Evolutionary conservation across 2,888 invertebrate species (phyloP).

Genomic region (Drosophila multiciliata): DNA sequence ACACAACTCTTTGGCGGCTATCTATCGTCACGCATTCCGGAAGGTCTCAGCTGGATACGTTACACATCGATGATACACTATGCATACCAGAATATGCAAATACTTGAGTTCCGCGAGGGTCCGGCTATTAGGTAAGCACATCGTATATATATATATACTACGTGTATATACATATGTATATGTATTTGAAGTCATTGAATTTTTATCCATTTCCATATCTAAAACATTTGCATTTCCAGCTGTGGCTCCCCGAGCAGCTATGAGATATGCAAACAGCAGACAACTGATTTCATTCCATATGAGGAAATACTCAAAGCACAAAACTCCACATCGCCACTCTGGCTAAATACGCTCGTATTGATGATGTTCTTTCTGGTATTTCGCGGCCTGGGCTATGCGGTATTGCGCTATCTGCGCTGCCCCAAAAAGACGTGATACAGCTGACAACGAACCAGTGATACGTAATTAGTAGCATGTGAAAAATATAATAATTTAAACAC

Average conservation of each 20-base stretch:
- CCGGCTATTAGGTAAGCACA: slow-evolving; percentile 88
- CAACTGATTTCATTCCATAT: slow-evolving; percentile 87
- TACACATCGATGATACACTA: slow-evolving; percentile 92
- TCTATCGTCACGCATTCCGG: slow-evolving; percentile 90
- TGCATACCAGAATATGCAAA: slow-evolving; percentile 93
- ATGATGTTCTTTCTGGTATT: slow-evolving; percentile 90
- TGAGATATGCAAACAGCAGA: slow-evolving; percentile 87
- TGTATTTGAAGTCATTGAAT: neutral
- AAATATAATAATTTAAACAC: slow-evolving; percentile 4
- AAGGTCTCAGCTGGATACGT: slow-evolving; percentile 90
- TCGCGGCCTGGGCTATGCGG: slow-evolving; percentile 90
- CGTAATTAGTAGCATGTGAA: slow-evolving; percentile 57
- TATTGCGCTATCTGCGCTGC: slow-evolving; percentile 89
- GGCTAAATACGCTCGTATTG: slow-evolving; percentile 90
- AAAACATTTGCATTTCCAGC: slow-evolving; percentile 84
- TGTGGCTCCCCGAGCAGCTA: slow-evolving; percentile 89
- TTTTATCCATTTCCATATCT: slow-evolving; percentile 6
- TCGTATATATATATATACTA: neutral
- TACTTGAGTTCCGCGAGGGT: slow-evolving; percentile 90
- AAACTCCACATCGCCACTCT: slow-evolving; percentile 88
- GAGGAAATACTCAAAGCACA: slow-evolving; percentile 89
- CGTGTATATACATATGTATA: neutral
- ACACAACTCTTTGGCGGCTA: slow-evolving; percentile 92
- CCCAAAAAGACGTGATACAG: slow-evolving; percentile 86
- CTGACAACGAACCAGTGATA: slow-evolving; percentile 77